Evolutionary conservation across 2,113 vertebrate genomes (phyloP).

Genomic region (Oncorhynchus nerka): DNA sequence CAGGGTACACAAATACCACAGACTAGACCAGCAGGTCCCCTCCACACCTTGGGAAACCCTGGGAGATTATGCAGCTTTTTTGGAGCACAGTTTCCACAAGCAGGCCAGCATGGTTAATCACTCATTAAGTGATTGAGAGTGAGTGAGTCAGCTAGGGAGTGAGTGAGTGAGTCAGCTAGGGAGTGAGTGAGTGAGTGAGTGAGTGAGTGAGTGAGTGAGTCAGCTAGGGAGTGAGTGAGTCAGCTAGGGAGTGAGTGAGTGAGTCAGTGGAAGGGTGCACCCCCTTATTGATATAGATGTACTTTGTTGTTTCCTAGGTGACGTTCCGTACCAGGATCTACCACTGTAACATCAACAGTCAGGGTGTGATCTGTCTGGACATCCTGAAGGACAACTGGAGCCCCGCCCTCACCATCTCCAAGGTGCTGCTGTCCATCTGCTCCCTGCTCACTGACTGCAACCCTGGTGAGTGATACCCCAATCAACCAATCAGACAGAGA

Average conservation of each 20-base stretch:
- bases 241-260: not conserved
- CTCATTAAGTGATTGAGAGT: not conserved
- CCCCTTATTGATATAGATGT: not conserved
- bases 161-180: not conserved
- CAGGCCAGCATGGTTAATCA: not conserved
- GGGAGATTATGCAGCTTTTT: not conserved
- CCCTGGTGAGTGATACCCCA: slow-evolving; percentile 77
- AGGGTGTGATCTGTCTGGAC: slow-evolving; percentile 94
- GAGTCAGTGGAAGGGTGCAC: not conserved
- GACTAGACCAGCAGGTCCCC: too few species aligned
- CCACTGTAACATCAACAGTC: slow-evolving; percentile 96
- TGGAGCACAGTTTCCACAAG: too few species aligned
- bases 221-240: too few species aligned
- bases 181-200: not conserved
- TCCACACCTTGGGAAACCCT: not conserved
- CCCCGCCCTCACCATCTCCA: slow-evolving; percentile 90
- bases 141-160: not conserved
- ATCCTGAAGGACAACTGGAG: slow-evolving; percentile 97
- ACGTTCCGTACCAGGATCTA: slow-evolving; percentile 94
- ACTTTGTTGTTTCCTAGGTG: slow-evolving; percentile 68
- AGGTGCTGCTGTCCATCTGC: slow-evolving; percentile 93
- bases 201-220: too few species aligned
- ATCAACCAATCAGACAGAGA: slow-evolving; percentile 18
- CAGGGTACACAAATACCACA: too few species aligned
- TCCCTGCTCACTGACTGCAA: slow-evolving; percentile 95